A percentile compares a stretch with the other conserved stretches of the same genome.
Conservation (phyloP, 2,888 invertebrate species). For the Crocallis elinguaria region DNA sequence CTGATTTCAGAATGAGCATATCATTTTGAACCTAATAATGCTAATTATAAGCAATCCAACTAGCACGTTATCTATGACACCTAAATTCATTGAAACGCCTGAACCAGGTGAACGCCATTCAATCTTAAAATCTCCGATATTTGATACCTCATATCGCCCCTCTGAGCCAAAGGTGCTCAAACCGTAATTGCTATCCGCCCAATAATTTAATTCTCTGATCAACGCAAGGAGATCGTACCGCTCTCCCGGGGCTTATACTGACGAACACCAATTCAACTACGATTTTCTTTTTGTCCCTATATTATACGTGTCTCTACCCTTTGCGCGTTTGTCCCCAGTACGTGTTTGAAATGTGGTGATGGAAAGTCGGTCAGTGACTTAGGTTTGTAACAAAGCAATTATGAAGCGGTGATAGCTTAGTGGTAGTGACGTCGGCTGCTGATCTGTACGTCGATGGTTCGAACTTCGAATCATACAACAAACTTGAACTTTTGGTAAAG, state of each 20-base stretch:
- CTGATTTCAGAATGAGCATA: too few species aligned
- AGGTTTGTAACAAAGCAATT: too few species aligned
- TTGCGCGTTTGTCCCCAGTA: slow-evolving; percentile 1
- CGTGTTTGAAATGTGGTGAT: neutral
- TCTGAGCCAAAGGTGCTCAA: slow-evolving; percentile 29
- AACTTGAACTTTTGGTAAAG: too few species aligned
- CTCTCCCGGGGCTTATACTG: slow-evolving; percentile 52
- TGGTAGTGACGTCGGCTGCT: too few species aligned
- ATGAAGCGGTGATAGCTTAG: too few species aligned
- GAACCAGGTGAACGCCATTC: slow-evolving; percentile 17
- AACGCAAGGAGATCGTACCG: slow-evolving; percentile 56
- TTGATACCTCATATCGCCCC: slow-evolving; percentile 25
- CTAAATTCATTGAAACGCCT: slow-evolving; percentile 6
- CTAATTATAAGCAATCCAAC: slow-evolving; percentile 3
- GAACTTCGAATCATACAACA: too few species aligned
- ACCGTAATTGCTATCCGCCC: slow-evolving; percentile 62
- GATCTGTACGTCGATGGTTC: too few species aligned
- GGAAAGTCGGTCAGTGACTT: neutral
- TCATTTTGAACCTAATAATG: too few species aligned
- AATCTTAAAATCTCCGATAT: slow-evolving; percentile 21
- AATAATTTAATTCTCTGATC: slow-evolving; percentile 75
- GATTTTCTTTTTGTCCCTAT: slow-evolving; percentile 40
- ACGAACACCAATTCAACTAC: slow-evolving; percentile 37
- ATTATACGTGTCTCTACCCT: slow-evolving; percentile 28
- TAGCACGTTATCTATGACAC: slow-evolving; percentile 14